Conservation (phyloP, 2,797 vertebrate species). For the Sebastes hopkinsi region DNA sequence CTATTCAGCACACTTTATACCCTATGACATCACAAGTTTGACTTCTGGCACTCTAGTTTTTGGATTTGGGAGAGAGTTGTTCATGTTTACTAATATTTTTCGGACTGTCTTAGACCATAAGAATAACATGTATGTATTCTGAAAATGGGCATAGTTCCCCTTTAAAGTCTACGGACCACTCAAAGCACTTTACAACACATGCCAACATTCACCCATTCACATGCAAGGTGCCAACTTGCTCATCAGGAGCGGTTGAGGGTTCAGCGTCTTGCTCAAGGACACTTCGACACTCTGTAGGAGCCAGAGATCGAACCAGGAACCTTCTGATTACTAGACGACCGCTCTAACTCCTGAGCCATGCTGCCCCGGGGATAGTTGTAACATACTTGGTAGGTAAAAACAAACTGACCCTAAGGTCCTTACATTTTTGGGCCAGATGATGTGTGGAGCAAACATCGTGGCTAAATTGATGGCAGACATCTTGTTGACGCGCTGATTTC, state of each 20-base stretch:
- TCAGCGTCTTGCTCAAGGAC: not conserved
- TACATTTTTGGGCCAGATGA: slow-evolving; percentile 98
- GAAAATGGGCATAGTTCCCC: no score
- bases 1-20: no score
- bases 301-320: not conserved
- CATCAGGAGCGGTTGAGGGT: not conserved
- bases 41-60: not conserved
- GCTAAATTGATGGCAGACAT: slow-evolving; percentile 98
- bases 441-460: slow-evolving; percentile 97
- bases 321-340: not conserved
- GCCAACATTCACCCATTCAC: not conserved
- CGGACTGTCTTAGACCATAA: no score
- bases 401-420: slow-evolving; percentile 25
- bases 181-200: not conserved
- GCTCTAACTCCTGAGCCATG: not conserved
- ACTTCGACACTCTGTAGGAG: not conserved
- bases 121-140: no score
- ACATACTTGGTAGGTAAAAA: not conserved
- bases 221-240: not conserved
- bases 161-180: not conserved
- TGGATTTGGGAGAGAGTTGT: no score
- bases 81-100: no score
- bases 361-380: not conserved
- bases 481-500: slow-evolving; percentile 95
- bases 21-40: no score